Percentiles rank a stretch among this genome's conserved stretches.
Conservation (phyloP, 2,888 invertebrate genomes). For the Sicus ferrugineus region DNA sequence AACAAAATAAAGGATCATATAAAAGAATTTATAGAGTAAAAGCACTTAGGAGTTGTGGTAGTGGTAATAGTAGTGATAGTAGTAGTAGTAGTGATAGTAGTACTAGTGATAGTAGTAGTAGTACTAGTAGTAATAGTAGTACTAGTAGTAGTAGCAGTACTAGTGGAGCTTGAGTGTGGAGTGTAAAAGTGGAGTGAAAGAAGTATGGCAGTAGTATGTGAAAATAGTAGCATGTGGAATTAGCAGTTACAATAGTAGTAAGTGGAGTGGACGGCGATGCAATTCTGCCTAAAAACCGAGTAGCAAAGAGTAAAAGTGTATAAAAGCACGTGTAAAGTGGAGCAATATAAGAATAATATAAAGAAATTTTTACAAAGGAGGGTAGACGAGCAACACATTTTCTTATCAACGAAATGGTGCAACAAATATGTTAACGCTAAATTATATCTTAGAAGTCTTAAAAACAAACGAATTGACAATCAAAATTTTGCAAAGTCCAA, state of each 20-base stretch:
- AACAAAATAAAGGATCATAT: background rate
- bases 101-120: background rate
- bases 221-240: background rate
- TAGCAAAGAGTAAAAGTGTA: background rate
- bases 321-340: too few species aligned
- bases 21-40: background rate
- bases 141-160: constrained; percentile 1
- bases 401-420: too few species aligned
- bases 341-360: too few species aligned
- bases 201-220: background rate
- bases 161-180: constrained; percentile 5
- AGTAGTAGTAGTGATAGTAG: background rate
- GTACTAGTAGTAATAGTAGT: constrained; percentile 10
- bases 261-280: background rate
- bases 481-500: too few species aligned
- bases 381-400: too few species aligned
- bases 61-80: background rate
- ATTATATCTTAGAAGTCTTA: too few species aligned
- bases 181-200: background rate
- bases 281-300: background rate
- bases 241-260: too few species aligned
- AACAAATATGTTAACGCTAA: too few species aligned
- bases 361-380: too few species aligned
- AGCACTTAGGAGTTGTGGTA: background rate
- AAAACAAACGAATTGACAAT: too few species aligned